Base-by-base conservation (phyloP, 2,888 invertebrate species). In the Zaprionus lineosus region DNA sequence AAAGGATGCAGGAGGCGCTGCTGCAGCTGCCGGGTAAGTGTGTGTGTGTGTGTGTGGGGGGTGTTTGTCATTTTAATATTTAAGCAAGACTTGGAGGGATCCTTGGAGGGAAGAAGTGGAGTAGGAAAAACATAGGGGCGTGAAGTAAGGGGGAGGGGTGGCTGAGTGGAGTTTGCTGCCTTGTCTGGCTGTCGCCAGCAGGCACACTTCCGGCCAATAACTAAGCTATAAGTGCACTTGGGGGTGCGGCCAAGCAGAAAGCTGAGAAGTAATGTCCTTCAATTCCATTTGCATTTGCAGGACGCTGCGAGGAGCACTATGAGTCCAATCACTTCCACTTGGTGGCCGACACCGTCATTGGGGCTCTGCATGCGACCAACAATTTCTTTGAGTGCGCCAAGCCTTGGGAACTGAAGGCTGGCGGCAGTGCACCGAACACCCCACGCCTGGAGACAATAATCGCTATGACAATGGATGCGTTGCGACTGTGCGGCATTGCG, bases 331-430 rank as follows among this genome's bases (percentile, higher is more conserved):
- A 96, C 78, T 95, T 97, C 90, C 95, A 97, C 91, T 94, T 94
- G 89, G 96, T 93, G 0, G 93, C 95, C 0, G 96, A 98, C 87
- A 91, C 92, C 0, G 92, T 96, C 0, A 94, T 98, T 89, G 91
- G 92, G 7, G 92, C 93, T 0, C 90, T 98, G 7, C 95, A 95
- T 84, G 90, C 93, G 18, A 94, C 96, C 11, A 99, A 99, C 91
- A 91, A 93, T 59, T 96, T 98, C 91, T 94, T 99, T 82, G 95
- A 98, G 85, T 91, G 93, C 2, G 92, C 94, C 74, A 94, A 95
- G 88, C 98, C 98, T 0, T 99, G 99, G 99, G 93, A 94, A 71
- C 91, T 98, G 57, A 93, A 91, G 47, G 95, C 48, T 9, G 64
- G 48, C 39, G 56, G 29, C 41, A 48, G 14, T 2, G 48, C 64